phyloP scores from a whole-genome alignment of 2,113 vertebrate genomes.

The Stegastes partitus region DNA sequence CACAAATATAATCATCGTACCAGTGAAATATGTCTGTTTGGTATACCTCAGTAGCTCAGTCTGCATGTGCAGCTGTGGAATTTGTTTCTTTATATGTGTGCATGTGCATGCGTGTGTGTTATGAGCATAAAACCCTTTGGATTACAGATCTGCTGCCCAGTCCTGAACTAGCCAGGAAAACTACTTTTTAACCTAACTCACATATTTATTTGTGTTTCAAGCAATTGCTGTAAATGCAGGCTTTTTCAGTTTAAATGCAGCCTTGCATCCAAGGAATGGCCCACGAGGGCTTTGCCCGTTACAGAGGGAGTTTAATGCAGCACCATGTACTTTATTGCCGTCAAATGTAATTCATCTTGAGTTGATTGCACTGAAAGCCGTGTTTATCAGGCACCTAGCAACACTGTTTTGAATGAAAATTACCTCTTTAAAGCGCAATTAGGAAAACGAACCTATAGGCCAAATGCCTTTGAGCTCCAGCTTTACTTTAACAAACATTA shows the following conservation, averaged over 20 bases:
- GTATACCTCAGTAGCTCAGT: neutral
- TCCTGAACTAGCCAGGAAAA: constrained; percentile 60
- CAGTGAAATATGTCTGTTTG: neutral
- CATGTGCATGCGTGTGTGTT: constrained; percentile 27
- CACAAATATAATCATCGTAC: neutral
- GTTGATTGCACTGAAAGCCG: constrained; percentile 75
- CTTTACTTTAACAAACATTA: constrained; percentile 69
- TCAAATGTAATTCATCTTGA: constrained; percentile 79
- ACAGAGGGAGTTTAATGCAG: constrained; percentile 66
- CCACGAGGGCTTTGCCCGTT: constrained; percentile 62
- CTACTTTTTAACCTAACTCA: constrained; percentile 57
- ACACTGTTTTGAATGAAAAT: constrained; percentile 81
- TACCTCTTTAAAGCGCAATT: constrained; percentile 79
- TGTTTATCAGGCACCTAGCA: constrained; percentile 82
- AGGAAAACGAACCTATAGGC: constrained; percentile 71
- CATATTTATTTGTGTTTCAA: constrained; percentile 73
- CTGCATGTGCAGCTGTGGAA: constrained; percentile 27
- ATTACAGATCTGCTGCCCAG: constrained; percentile 58
- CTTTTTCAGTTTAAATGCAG: constrained; percentile 66
- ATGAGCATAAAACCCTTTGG: constrained; percentile 38
- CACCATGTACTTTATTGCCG: constrained; percentile 76
- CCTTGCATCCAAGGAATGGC: constrained; percentile 70
- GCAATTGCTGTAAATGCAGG: constrained; percentile 70
- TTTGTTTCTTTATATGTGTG: constrained; percentile 7
- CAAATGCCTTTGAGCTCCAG: constrained; percentile 68